Conservation (phyloP, 1,140 invertebrate genomes). For the Aphaenogaster ashmeadi region DNA sequence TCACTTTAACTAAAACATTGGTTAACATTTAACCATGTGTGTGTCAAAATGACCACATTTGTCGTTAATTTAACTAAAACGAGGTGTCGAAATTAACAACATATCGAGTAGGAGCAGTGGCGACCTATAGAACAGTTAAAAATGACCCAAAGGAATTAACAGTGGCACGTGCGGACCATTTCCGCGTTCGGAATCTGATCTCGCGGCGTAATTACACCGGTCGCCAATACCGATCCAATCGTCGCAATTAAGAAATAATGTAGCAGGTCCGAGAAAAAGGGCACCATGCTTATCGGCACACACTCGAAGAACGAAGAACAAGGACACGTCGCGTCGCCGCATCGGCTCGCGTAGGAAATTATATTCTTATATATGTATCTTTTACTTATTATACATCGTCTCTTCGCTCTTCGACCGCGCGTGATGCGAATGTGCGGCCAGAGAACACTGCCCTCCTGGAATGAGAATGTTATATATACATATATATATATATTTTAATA, state of each 20-base stretch:
- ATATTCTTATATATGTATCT: conserved; percentile 31
- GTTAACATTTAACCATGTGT: too few relatives aligned
- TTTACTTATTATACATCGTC: not conserved
- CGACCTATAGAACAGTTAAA: too few relatives aligned
- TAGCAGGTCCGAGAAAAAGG: conserved; percentile 1
- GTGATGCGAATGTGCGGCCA: conserved; percentile 22
- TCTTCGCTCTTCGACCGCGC: conserved; percentile 38
- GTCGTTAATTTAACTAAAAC: too few relatives aligned
- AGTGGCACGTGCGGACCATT: too few relatives aligned
- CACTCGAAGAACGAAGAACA: conserved; percentile 23
- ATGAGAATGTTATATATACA: conserved; percentile 47
- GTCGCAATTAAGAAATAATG: conserved; percentile 16
- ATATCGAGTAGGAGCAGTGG: too few relatives aligned
- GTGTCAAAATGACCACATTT: too few relatives aligned
- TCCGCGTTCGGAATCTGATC: not conserved
- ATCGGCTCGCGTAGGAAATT: not conserved
- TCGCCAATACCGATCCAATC: conserved; percentile 4
- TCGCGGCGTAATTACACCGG: not conserved
- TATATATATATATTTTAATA: conserved; percentile 57
- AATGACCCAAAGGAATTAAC: too few relatives aligned
- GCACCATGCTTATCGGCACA: conserved; percentile 17
- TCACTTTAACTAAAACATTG: too few relatives aligned
- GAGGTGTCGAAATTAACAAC: too few relatives aligned
- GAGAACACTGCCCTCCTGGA: conserved; percentile 55
- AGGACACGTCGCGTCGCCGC: not conserved